phyloP scores from a whole-genome alignment of 2,888 invertebrate species.

The Exocentrus adspersus region DNA sequence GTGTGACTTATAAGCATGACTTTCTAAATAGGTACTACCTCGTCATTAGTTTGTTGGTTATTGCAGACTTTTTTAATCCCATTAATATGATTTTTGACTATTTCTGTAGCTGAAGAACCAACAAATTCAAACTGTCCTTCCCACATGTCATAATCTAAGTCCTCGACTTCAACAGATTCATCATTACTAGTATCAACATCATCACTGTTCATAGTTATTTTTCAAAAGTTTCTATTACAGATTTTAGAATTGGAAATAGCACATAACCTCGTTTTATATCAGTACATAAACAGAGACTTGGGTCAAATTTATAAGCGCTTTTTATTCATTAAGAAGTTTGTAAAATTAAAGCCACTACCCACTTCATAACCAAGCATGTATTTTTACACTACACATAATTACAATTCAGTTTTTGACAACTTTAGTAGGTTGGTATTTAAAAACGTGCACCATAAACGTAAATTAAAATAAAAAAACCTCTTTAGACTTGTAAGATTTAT shows the following conservation, averaged over 20 bases:
- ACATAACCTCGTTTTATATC: too few relatives aligned
- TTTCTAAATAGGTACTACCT: neutral
- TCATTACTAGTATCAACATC: constrained; percentile 49
- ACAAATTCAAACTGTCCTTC: constrained; percentile 89
- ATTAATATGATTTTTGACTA: constrained; percentile 63
- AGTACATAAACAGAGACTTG: too few relatives aligned
- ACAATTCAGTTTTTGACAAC: too few relatives aligned
- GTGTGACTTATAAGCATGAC: too few relatives aligned
- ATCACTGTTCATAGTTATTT: constrained; percentile 4
- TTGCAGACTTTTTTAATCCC: constrained; percentile 65
- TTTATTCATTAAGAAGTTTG: too few relatives aligned
- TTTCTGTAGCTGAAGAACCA: constrained; percentile 64
- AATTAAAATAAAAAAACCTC: neutral
- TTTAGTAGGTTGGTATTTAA: neutral
- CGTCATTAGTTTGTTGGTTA: constrained; percentile 54
- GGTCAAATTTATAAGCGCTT: too few relatives aligned
- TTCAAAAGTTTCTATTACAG: too few relatives aligned
- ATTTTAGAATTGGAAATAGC: too few relatives aligned
- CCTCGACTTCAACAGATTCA: constrained; percentile 65
- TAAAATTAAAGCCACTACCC: too few relatives aligned
- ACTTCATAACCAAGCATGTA: too few relatives aligned
- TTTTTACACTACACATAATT: too few relatives aligned
- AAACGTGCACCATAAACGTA: neutral
- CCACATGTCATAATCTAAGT: constrained; percentile 88
- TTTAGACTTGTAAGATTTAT: neutral